Conservation (phyloP, 2,888 invertebrate species). For the Lepidonotus clava region DNA sequence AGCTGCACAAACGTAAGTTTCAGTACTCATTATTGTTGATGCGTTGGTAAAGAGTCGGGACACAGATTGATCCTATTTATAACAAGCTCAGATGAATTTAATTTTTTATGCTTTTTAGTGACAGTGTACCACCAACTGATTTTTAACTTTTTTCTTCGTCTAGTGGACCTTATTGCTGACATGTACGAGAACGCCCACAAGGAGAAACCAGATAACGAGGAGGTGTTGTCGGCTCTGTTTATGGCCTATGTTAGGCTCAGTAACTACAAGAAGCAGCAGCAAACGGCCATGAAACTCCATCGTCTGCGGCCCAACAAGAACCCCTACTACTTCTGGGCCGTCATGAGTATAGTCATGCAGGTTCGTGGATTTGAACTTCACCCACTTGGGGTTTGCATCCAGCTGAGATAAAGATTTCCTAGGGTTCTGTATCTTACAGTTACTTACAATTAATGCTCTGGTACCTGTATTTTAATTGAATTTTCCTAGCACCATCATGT, state of each 20-base stretch:
- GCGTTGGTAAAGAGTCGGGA: background rate
- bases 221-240: conserved; percentile 95
- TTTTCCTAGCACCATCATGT: too few relatives aligned
- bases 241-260: conserved; percentile 96
- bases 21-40: background rate
- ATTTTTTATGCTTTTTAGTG: too few relatives aligned
- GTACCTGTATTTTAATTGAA: too few relatives aligned
- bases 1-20: conserved; percentile 93
- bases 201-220: conserved; percentile 92
- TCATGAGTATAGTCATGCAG: conserved; percentile 98
- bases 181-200: conserved; percentile 94
- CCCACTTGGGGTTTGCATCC: background rate
- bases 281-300: conserved; percentile 93
- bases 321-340: conserved; percentile 98
- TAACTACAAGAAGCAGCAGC: conserved; percentile 94
- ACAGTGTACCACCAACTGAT: too few relatives aligned
- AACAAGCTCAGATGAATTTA: background rate
- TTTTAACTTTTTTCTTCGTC: too few relatives aligned
- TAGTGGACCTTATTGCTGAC: conserved; percentile 93
- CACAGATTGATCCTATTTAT: background rate
- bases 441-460: too few relatives aligned
- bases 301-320: conserved; percentile 92
- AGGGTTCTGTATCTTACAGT: too few relatives aligned
- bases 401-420: too few relatives aligned
- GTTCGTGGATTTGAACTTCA: conserved; percentile 81